Evolutionary conservation across 2,888 invertebrate genomes (phyloP).

Genomic region (Leptura quadrifasciata): DNA sequence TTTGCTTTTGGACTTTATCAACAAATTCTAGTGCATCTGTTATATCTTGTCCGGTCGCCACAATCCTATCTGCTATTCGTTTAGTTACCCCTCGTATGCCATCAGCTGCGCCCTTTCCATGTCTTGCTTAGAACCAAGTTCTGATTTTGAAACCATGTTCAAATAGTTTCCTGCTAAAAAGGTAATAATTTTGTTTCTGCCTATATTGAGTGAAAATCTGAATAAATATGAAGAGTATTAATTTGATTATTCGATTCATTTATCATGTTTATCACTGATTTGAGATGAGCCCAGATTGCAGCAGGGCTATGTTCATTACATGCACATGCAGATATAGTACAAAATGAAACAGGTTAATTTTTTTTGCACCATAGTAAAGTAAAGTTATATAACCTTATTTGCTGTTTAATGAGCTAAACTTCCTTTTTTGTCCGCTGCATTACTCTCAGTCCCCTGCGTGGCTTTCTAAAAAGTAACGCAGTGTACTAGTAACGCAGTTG

Average conservation of each 20-base stretch:
- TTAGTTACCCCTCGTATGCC: slow-evolving; percentile 23
- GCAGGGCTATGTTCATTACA: slow-evolving; percentile 30
- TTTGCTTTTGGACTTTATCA: not conserved
- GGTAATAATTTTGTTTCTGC: slow-evolving; percentile 38
- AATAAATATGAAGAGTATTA: slow-evolving; percentile 28
- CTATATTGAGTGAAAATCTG: slow-evolving; percentile 37
- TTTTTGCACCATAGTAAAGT: slow-evolving; percentile 9
- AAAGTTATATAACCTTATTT: not conserved
- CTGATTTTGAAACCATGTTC: slow-evolving; percentile 29
- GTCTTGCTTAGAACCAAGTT: slow-evolving; percentile 47
- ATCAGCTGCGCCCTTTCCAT: slow-evolving; percentile 47
- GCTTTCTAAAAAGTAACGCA: too few species aligned
- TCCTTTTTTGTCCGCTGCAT: too few species aligned
- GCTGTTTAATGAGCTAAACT: too few species aligned
- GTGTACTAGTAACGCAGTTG: too few species aligned
- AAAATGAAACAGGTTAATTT: slow-evolving; percentile 13
- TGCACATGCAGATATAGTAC: slow-evolving; percentile 25
- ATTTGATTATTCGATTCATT: slow-evolving; percentile 15
- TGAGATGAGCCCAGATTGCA: slow-evolving; percentile 35
- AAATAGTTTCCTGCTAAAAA: slow-evolving; percentile 32
- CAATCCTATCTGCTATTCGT: slow-evolving; percentile 31
- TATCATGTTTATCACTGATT: slow-evolving; percentile 22
- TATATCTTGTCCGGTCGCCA: slow-evolving; percentile 5
- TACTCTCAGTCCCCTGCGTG: too few species aligned
- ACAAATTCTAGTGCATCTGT: not conserved